phyloP scores from a whole-genome alignment of 1,140 invertebrate genomes.

The Drosophila kohkoa region DNA sequence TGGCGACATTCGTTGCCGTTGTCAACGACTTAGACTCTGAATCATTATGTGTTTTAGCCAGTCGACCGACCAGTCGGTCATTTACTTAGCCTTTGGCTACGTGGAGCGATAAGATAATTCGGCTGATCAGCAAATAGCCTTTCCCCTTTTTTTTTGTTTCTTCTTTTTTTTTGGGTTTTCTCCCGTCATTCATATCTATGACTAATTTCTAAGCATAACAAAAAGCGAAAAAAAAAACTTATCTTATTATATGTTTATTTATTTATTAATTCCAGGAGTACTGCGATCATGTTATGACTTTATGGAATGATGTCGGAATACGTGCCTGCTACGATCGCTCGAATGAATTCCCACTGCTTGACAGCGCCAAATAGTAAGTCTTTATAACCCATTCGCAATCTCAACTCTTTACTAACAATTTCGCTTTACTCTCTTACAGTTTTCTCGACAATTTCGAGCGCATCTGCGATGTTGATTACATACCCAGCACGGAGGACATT shows the following conservation, averaged over 20 bases:
- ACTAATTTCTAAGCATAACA: constrained; percentile 19
- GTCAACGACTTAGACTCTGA: constrained; percentile 26
- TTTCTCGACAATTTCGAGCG: constrained; percentile 89
- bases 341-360: constrained; percentile 92
- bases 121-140: constrained; percentile 22
- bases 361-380: constrained; percentile 92
- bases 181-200: constrained; percentile 16
- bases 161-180: constrained; percentile 22
- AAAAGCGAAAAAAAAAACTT: not conserved
- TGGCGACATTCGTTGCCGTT: not conserved
- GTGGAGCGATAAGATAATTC: constrained; percentile 62
- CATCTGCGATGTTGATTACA: constrained; percentile 87
- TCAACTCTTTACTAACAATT: constrained; percentile 6
- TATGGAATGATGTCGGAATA: constrained; percentile 89
- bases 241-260: constrained; percentile 5
- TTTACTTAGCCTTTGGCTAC: constrained; percentile 40
- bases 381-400: not conserved
- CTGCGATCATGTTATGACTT: constrained; percentile 87
- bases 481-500: constrained; percentile 90
- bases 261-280: constrained; percentile 87
- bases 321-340: constrained; percentile 89
- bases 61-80: constrained; percentile 19
- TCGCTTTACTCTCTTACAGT: constrained; percentile 83
- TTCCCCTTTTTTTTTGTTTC: constrained; percentile 9
- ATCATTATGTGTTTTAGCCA: constrained; percentile 14